Conservation (phyloP, 2,113 vertebrate genomes). For the Brachypteracias leptosomus region DNA sequence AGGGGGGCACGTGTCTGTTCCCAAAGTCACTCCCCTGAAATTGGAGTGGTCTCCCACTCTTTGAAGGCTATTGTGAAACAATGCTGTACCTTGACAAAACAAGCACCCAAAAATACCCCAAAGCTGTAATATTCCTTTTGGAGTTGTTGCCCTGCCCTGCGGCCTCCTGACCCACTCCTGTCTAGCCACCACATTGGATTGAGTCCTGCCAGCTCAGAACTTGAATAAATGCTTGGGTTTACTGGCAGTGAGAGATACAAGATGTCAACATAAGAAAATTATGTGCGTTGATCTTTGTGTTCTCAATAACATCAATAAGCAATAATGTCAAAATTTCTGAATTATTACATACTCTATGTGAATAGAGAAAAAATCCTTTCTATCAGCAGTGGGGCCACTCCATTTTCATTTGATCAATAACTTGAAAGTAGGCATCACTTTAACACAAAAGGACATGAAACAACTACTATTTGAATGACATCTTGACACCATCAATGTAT, state of each 20-base stretch:
- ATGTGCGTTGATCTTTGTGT: not conserved
- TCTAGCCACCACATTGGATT: not conserved
- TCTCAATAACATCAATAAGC: not conserved
- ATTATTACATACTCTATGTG: not conserved
- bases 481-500: not conserved
- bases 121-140: not conserved
- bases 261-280: not conserved
- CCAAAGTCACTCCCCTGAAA: not conserved
- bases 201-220: not conserved
- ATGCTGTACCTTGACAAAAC: not conserved
- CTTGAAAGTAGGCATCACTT: not conserved
- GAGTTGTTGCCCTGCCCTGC: not conserved
- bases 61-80: not conserved
- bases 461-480: not conserved
- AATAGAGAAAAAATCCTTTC: not conserved
- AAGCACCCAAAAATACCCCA: not conserved
- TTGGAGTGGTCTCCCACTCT: not conserved
- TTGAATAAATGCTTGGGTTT: not conserved
- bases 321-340: not conserved
- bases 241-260: not conserved
- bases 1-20: fast-evolving
- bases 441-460: not conserved
- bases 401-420: not conserved
- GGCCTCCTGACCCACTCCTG: not conserved
- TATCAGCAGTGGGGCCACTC: not conserved